Evolutionary conservation across 2,797 vertebrate genomes (phyloP).

Genomic region (Tenualosa ilisha): DNA sequence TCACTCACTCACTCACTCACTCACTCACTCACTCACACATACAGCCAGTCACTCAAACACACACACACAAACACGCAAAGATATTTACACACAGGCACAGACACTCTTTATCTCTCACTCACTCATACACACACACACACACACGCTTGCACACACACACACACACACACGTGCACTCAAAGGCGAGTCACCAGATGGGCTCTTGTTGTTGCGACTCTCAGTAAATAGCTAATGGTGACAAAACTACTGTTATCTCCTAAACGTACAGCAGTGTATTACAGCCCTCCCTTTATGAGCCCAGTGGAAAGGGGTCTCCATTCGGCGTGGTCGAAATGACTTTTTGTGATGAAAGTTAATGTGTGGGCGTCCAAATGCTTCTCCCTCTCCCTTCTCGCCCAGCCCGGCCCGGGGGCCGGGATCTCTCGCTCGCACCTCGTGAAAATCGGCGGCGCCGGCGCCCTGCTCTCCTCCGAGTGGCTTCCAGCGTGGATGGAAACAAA

Average conservation of each 20-base stretch:
- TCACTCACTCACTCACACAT: neutral
- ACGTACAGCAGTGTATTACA: constrained; percentile 72
- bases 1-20: neutral
- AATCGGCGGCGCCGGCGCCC: constrained; percentile 57
- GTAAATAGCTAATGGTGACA: constrained; percentile 76
- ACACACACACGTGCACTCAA: neutral
- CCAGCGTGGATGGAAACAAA: constrained; percentile 74
- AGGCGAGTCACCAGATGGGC: constrained; percentile 60
- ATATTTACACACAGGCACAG: neutral
- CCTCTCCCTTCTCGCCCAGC: constrained; percentile 10
- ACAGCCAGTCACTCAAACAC: neutral
- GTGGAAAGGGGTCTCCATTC: constrained; percentile 59
- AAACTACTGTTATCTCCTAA: constrained; percentile 78
- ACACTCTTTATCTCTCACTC: neutral
- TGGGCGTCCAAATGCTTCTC: constrained; percentile 70
- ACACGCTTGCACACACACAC: neutral
- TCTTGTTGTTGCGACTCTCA: constrained; percentile 63
- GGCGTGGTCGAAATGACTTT: constrained; percentile 69
- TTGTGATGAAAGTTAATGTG: constrained; percentile 83
- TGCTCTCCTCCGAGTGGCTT: constrained; percentile 58
- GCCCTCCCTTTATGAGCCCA: constrained; percentile 70
- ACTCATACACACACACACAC: neutral
- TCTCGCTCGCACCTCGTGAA: constrained; percentile 70
- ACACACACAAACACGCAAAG: neutral
- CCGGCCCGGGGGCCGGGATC: constrained; percentile 52